These are phyloP conservation scores for Cyprinodon tularosa DNA, from an alignment of 2,113 vertebrate genomes.

Conservation along the genomic window DNA sequence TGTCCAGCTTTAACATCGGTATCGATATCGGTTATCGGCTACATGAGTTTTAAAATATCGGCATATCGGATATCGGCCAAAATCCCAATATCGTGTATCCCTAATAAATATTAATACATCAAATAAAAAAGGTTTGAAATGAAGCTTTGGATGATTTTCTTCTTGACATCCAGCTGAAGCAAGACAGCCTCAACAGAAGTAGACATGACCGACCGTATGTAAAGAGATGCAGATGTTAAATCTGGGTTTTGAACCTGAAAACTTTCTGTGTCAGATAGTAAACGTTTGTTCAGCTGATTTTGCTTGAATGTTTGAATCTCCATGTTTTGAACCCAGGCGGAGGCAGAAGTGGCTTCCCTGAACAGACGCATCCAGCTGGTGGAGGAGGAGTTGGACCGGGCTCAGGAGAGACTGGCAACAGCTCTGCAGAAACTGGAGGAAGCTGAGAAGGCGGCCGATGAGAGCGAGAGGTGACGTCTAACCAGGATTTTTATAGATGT, in stretches of 20 bases:
- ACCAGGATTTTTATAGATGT: accelerated
- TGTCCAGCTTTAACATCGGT: no score
- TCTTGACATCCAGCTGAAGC: no score
- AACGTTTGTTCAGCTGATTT: neutral
- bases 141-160: no score
- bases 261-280: neutral
- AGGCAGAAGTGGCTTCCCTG: conserved; percentile 73
- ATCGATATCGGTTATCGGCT: no score
- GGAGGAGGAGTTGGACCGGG: conserved; percentile 74
- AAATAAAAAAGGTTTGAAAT: no score
- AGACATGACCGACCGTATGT: no score
- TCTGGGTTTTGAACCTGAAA: neutral
- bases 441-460: conserved; percentile 73
- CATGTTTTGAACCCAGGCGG: conserved; percentile 52
- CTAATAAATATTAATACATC: no score
- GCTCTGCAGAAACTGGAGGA: conserved; percentile 75
- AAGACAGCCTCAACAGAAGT: no score
- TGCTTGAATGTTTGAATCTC: neutral
- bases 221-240: neutral
- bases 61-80: no score
- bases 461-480: conserved; percentile 67
- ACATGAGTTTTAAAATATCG: no score
- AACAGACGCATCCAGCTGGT: conserved; percentile 76
- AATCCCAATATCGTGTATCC: no score
- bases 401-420: conserved; percentile 74